phyloP scores from a whole-genome alignment of 2,113 vertebrate genomes.

The Pogona vitticeps region DNA sequence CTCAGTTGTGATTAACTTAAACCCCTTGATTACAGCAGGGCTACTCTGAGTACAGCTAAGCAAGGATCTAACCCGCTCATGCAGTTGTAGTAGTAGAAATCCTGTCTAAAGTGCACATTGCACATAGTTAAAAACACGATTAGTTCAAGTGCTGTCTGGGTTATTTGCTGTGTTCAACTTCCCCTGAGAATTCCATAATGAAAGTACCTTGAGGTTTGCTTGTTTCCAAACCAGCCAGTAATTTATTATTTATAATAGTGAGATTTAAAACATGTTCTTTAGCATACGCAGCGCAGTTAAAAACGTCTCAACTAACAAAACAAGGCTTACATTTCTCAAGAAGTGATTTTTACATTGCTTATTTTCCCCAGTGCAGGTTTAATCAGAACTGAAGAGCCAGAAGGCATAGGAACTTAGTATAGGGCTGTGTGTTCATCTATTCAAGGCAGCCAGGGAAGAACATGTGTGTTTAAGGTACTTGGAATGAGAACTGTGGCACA shows the following conservation, averaged over 20 bases:
- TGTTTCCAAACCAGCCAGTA: constrained; percentile 60
- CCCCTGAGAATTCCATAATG: constrained; percentile 66
- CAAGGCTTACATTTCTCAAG: constrained; percentile 60
- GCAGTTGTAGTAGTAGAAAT: background rate
- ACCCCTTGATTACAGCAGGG: background rate
- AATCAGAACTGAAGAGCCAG: constrained; percentile 38
- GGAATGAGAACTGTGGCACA: background rate
- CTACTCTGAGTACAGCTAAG: background rate
- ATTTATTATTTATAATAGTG: constrained; percentile 51
- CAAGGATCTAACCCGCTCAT: background rate
- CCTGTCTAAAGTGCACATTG: background rate
- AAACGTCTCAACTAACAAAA: constrained; percentile 55
- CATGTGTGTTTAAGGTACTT: rapidly evolving
- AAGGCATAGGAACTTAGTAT: rapidly evolving
- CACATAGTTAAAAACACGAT: constrained; percentile 8
- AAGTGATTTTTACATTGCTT: constrained; percentile 40
- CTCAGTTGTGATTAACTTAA: background rate
- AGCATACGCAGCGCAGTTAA: constrained; percentile 44
- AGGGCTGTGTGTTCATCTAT: too few relatives aligned
- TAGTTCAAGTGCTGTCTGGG: constrained; percentile 50
- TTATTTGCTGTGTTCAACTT: constrained; percentile 57
- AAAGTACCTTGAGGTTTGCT: constrained; percentile 56
- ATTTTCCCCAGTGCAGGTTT: constrained; percentile 39
- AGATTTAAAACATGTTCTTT: constrained; percentile 61
- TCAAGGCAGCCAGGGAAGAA: background rate